These are phyloP conservation scores for Zele albiditarsus DNA, from an alignment of 2,888 invertebrate species.

Conservation along the genomic window DNA sequence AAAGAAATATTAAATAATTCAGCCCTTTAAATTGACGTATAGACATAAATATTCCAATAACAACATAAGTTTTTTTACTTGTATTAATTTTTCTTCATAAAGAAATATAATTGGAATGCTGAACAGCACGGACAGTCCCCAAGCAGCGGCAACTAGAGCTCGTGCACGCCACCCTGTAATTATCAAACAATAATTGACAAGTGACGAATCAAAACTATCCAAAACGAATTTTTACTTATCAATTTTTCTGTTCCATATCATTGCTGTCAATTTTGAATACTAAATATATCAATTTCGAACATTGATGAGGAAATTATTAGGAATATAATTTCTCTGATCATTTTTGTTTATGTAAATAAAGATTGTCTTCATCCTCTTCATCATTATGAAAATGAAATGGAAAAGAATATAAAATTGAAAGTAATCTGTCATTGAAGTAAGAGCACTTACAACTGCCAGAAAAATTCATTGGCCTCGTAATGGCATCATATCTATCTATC, in stretches of 20 bases:
- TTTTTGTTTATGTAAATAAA: too few relatives aligned
- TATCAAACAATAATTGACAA: conserved; percentile 30
- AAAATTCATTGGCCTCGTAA: conserved; percentile 96
- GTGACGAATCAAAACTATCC: neutral
- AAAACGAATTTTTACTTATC: too few relatives aligned
- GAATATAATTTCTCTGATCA: too few relatives aligned
- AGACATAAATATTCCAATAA: neutral
- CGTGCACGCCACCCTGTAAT: conserved; percentile 88
- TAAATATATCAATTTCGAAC: too few relatives aligned
- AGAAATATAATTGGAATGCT: conserved; percentile 87
- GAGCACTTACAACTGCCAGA: conserved; percentile 91
- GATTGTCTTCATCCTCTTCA: too few relatives aligned
- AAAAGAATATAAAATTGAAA: neutral
- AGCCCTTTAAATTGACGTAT: too few relatives aligned
- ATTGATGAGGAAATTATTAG: too few relatives aligned
- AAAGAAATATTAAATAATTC: too few relatives aligned
- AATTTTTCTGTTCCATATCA: too few relatives aligned
- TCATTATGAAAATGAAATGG: neutral
- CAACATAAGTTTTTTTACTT: conserved; percentile 72
- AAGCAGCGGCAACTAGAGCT: conserved; percentile 85
- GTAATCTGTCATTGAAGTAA: neutral
- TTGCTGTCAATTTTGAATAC: too few relatives aligned
- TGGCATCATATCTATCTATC: conserved; percentile 94
- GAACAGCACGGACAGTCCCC: conserved; percentile 87
- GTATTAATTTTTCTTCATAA: conserved; percentile 85